These are phyloP conservation scores for Edolisoma coerulescens DNA, from an alignment of 2,113 vertebrate species.

Conservation along the genomic window DNA sequence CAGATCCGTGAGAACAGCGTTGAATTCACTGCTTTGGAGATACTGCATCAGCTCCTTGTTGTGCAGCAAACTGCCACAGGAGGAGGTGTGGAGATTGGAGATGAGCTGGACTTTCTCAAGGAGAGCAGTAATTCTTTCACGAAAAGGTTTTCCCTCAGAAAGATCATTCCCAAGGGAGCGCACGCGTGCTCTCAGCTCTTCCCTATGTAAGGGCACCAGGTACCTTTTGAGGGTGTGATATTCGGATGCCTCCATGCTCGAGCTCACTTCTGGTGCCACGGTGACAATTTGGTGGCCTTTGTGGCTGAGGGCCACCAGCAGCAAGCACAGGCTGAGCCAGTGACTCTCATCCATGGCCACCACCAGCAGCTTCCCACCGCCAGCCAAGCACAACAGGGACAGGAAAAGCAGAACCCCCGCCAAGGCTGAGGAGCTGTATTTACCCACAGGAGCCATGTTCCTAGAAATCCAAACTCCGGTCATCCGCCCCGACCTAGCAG, in stretches of 20 bases:
- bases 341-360: slow-evolving; percentile 84
- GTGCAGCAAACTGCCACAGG: slow-evolving; percentile 68
- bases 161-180: not conserved
- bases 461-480: not conserved
- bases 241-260: slow-evolving; percentile 62
- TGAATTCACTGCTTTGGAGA: slow-evolving; percentile 64
- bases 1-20: slow-evolving; percentile 78
- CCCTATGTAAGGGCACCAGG: slow-evolving; percentile 60
- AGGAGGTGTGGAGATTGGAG: not conserved
- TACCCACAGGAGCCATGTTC: not conserved
- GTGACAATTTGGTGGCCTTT: slow-evolving; percentile 75
- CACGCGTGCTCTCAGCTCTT: not conserved
- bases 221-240: slow-evolving; percentile 66
- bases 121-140: slow-evolving; percentile 3
- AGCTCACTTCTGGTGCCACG: slow-evolving; percentile 66
- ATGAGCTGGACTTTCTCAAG: slow-evolving; percentile 22
- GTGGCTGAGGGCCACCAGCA: slow-evolving; percentile 70
- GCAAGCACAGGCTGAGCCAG: slow-evolving; percentile 74
- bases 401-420: not conserved
- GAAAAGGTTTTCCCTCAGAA: slow-evolving; percentile 50
- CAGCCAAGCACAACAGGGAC: not conserved
- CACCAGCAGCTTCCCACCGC: slow-evolving; percentile 75
- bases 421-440: not conserved
- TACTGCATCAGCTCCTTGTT: slow-evolving; percentile 66
- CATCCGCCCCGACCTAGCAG: too few relatives aligned